These are phyloP conservation scores for Calosoma granatense DNA, from an alignment of 1,140 invertebrate genomes.

Conservation along the genomic window DNA sequence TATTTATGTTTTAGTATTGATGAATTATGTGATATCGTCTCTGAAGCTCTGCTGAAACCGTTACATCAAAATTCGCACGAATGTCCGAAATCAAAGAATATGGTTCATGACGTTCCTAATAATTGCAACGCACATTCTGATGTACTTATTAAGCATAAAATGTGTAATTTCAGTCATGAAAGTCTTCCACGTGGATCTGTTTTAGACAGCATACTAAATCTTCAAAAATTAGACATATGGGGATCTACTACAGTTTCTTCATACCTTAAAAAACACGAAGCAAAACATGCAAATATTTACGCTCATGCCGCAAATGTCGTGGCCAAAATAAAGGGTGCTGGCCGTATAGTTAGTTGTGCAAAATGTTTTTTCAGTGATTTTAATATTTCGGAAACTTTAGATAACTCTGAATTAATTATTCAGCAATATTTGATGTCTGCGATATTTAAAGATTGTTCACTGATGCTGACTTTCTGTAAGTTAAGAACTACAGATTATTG, in stretches of 20 bases:
- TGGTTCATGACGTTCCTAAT: not conserved
- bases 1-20: not conserved
- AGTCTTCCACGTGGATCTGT: constrained; percentile 24
- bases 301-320: not conserved
- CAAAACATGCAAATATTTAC: not conserved
- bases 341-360: not conserved
- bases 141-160: too few relatives aligned
- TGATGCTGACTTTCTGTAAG: constrained; percentile 28
- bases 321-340: not conserved
- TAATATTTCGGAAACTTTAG: not conserved
- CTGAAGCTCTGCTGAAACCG: not conserved
- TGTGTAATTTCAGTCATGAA: not conserved
- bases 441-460: constrained; percentile 28
- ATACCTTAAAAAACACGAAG: not conserved
- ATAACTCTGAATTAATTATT: constrained; percentile 19
- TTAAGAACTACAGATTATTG: not conserved
- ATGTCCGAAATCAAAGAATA: not conserved
- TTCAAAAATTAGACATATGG: constrained; percentile 25
- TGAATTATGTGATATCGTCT: not conserved
- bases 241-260: not conserved
- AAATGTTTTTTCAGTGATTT: not conserved
- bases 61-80: not conserved
- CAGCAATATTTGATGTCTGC: constrained; percentile 27
- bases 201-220: constrained; percentile 25
- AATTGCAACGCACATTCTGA: too few relatives aligned